A percentile compares a stretch with the other conserved stretches of the same genome.
phyloP scores from a whole-genome alignment of 2,113 vertebrate genomes.

The Nibea albiflora region DNA sequence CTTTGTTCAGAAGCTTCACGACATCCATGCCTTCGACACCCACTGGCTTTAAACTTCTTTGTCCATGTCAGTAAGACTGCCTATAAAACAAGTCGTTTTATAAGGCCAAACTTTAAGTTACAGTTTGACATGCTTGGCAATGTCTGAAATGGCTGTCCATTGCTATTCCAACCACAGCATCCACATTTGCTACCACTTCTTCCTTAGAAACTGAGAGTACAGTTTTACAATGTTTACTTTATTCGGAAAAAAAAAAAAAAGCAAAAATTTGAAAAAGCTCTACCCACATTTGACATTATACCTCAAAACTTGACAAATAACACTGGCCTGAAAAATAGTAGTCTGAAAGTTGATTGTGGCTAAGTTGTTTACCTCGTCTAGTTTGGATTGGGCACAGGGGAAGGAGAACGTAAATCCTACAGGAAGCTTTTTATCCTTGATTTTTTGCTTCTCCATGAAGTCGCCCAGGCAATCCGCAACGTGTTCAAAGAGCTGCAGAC shows the following conservation, averaged over 20 bases:
- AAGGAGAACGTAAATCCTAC: constrained; percentile 98
- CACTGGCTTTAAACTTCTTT: constrained; percentile 95
- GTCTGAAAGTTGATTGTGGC: neutral
- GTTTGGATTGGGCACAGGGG: constrained; percentile 92
- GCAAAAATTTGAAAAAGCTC: neutral
- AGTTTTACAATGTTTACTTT: neutral
- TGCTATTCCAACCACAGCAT: constrained; percentile 18
- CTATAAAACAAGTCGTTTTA: constrained; percentile 72
- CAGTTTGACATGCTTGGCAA: neutral
- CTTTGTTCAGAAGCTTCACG: constrained; percentile 93
- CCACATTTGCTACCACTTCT: neutral
- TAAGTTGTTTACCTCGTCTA: constrained; percentile 90
- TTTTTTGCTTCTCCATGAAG: constrained; percentile 97
- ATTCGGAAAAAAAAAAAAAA: neutral
- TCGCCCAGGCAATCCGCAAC: constrained; percentile 97
- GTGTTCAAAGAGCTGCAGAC: constrained; percentile 93
- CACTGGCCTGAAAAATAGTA: neutral
- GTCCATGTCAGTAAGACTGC: constrained; percentile 95
- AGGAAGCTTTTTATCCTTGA: constrained; percentile 97
- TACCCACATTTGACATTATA: neutral
- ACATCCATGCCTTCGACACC: constrained; percentile 96
- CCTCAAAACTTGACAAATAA: neutral
- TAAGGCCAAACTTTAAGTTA: neutral
- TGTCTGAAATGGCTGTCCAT: neutral
- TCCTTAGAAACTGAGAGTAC: neutral